These are phyloP conservation scores for Lycorma delicatula DNA, from an alignment of 1,140 invertebrate genomes.

Conservation along the genomic window DNA sequence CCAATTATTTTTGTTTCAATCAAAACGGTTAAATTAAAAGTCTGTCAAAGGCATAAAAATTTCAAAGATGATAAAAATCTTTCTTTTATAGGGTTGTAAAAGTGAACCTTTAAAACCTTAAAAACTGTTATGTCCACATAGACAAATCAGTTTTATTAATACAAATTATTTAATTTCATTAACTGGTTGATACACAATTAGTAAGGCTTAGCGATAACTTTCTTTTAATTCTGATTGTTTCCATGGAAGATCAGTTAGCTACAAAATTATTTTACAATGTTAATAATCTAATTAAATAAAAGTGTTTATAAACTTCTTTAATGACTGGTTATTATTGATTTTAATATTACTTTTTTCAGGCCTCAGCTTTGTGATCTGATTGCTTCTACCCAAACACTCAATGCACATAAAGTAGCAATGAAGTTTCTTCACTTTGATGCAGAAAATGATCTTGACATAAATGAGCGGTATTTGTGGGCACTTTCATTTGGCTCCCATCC, in stretches of 20 bases:
- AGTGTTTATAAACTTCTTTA: background rate
- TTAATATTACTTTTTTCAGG: constrained; percentile 34
- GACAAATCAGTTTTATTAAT: too few species aligned
- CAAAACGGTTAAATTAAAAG: too few species aligned
- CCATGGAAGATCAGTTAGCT: background rate
- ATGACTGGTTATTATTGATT: background rate
- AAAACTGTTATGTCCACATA: too few species aligned
- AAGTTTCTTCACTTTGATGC: constrained; percentile 50
- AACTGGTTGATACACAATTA: background rate
- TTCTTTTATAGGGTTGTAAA: too few species aligned
- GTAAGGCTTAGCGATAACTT: background rate
- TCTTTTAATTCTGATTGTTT: background rate
- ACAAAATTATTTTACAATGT: background rate
- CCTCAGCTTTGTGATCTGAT: constrained; percentile 58
- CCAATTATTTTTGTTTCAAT: too few species aligned
- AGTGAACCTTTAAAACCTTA: too few species aligned
- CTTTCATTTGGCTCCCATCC: constrained; percentile 55
- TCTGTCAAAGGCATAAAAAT: too few species aligned
- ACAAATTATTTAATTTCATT: background rate
- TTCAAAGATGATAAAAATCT: too few species aligned
- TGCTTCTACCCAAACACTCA: constrained; percentile 55
- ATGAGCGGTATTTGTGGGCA: constrained; percentile 65
- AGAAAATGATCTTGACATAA: constrained; percentile 45
- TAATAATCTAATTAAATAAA: background rate
- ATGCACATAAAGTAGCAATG: constrained; percentile 57